These are phyloP conservation scores for Botia kubotai DNA, from an alignment of 2,797 vertebrate genomes.

Conservation along the genomic window DNA sequence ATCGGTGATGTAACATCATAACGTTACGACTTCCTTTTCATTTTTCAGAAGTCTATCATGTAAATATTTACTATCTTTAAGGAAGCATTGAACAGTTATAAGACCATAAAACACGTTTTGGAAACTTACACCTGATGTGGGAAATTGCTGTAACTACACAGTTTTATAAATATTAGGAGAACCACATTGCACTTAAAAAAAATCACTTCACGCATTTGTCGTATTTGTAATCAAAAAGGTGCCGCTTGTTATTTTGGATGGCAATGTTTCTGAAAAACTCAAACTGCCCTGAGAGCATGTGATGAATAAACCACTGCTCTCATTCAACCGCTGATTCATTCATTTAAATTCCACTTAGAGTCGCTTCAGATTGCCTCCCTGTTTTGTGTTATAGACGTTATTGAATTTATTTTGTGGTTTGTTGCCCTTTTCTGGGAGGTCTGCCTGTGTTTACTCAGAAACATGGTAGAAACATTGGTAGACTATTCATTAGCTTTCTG, in stretches of 20 bases:
- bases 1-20: slow-evolving; percentile 7
- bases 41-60: slow-evolving; percentile 6
- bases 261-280: neutral
- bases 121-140: slow-evolving; percentile 63
- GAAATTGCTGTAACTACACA: slow-evolving; percentile 66
- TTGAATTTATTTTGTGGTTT: neutral
- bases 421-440: neutral
- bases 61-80: slow-evolving; percentile 1
- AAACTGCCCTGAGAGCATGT: slow-evolving; percentile 13
- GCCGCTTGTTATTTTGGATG: slow-evolving; percentile 39
- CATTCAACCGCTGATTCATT: slow-evolving; percentile 32
- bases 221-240: slow-evolving; percentile 27
- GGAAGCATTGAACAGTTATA: slow-evolving; percentile 19
- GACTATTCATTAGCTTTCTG: too few relatives aligned
- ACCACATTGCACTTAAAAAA: slow-evolving; percentile 7
- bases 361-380: neutral
- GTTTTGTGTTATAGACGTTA: neutral
- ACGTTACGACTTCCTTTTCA: neutral
- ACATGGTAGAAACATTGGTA: too few relatives aligned
- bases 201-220: slow-evolving; percentile 35
- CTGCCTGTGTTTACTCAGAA: too few relatives aligned
- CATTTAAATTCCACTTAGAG: slow-evolving; percentile 34
- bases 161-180: slow-evolving; percentile 40
- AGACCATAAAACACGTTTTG: slow-evolving; percentile 67
- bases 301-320: slow-evolving; percentile 22